Evolutionary conservation across 2,888 invertebrate species (phyloP), one percentile per base, ranked within the genome.

Genomic region (Rosalia funebris): DNA sequence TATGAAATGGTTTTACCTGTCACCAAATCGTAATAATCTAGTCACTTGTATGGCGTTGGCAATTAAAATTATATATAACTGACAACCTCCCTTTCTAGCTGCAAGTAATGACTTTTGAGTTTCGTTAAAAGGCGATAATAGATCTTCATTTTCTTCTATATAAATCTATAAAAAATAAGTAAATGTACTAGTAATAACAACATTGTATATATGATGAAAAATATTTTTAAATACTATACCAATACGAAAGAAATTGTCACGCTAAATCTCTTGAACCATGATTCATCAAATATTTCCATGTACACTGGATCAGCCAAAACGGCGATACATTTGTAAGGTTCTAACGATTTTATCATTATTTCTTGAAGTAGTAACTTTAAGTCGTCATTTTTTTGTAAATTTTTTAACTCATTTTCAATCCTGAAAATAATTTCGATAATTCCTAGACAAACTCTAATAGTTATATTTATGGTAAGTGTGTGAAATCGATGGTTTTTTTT

Each of bases 11-110:
- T 31, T 32, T 50, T 66, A 89, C 87, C 87, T 86, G 76, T 93
- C 91, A 0, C 89, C 86, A 78, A 89, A 93, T 70, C 82, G 81
- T n/a, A 93, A 77, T 19, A 93, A 83, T 60, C 89, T 82, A 0
- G 86, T 81, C 0, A 87, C 83, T 82, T 93, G 90, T 47, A 87
- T 75, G 0, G 89, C 92, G 79, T 92, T 92, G 0, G 91, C 82
- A 15, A 92, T 79, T 7, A 92, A 83, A 60, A 93, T 86, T 20
- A 92, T 79, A 72, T 92, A 91, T 2, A 88, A 81, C 70, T 89
- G 87, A 75, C 93, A 93, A 15, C 89, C 88, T 50, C 87, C 85
- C 60, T 83, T 83, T 71, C 86, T 86, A 2, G 87, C 85, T 68
- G 84, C 83, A 19, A 83, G 75, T 56, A 91, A 74, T 0, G 87